Evolutionary conservation across 2,888 invertebrate species (phyloP).

Genomic region (Malacosoma neustria): DNA sequence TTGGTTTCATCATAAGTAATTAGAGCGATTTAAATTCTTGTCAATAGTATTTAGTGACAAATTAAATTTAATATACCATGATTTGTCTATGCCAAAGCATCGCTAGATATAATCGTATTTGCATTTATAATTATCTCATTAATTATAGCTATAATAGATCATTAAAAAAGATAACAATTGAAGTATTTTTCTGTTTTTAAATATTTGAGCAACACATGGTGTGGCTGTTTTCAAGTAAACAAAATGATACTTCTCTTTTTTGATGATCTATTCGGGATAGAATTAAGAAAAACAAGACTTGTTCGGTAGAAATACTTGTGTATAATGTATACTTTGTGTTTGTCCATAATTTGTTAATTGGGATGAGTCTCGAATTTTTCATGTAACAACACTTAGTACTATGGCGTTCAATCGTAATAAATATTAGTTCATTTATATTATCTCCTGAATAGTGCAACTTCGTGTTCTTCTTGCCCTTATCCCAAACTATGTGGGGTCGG

Average conservation of each 20-base stretch:
- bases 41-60: conserved; percentile 14
- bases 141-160: conserved; percentile 48
- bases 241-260: neutral
- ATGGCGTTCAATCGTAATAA: too few species aligned
- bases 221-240: neutral
- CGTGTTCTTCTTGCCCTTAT: too few species aligned
- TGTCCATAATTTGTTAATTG: conserved; percentile 31
- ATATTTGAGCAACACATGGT: neutral
- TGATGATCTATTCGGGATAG: conserved; percentile 17
- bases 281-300: conserved; percentile 68
- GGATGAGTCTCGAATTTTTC: conserved; percentile 55
- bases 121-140: conserved; percentile 75
- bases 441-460: too few species aligned
- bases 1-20: conserved; percentile 8
- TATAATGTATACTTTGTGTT: conserved; percentile 30
- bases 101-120: conserved; percentile 69
- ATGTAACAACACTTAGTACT: conserved; percentile 20
- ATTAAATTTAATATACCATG: conserved; percentile 42
- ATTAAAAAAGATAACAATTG: neutral
- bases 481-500: too few species aligned
- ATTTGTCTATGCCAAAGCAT: conserved; percentile 76
- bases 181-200: neutral
- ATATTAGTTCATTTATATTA: too few species aligned
- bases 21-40: conserved; percentile 2
- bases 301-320: conserved; percentile 55